phyloP scores from a whole-genome alignment of 2,797 vertebrate genomes.

The Pseudochaenichthys georgianus region DNA sequence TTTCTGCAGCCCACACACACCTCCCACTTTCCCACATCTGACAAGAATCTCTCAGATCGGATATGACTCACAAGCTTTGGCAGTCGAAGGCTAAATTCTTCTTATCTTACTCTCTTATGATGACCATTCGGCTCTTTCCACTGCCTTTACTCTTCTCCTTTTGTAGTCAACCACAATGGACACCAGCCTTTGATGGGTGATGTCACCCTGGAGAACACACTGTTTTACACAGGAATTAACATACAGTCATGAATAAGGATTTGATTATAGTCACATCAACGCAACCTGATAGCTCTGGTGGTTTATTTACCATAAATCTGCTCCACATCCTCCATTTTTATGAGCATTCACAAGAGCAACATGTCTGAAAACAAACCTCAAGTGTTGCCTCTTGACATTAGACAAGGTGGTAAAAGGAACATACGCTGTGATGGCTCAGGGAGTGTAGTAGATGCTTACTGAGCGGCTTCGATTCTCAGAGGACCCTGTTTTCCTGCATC shows the following conservation, averaged over 20 bases:
- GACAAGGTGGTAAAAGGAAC: conserved; percentile 46
- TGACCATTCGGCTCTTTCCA: conserved; percentile 64
- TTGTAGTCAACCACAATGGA: conserved; percentile 30
- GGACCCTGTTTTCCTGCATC: conserved; percentile 73
- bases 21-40: conserved; percentile 80
- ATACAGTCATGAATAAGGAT: conserved; percentile 34
- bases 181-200: conserved; percentile 34
- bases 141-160: conserved; percentile 41
- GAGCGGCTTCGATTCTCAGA: conserved; percentile 69
- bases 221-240: conserved; percentile 49
- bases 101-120: conserved; percentile 70
- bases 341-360: conserved; percentile 15
- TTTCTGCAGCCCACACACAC: conserved; percentile 77
- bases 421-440: conserved; percentile 38
- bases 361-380: conserved; percentile 14
- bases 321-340: conserved; percentile 3
- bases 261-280: conserved; percentile 39
- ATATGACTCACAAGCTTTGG: conserved; percentile 83
- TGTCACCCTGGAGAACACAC: conserved; percentile 23
- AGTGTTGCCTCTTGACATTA: conserved; percentile 34
- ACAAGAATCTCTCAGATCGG: conserved; percentile 78
- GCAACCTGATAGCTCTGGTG: conserved; percentile 37
- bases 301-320: conserved; percentile 36
- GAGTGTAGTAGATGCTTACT: conserved; percentile 65
- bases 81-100: conserved; percentile 76